Percentiles rank a stretch among this genome's conserved stretches.
These are phyloP conservation scores for Drosophila truncata DNA, from an alignment of 1,140 invertebrate species.

Conservation along the genomic window DNA sequence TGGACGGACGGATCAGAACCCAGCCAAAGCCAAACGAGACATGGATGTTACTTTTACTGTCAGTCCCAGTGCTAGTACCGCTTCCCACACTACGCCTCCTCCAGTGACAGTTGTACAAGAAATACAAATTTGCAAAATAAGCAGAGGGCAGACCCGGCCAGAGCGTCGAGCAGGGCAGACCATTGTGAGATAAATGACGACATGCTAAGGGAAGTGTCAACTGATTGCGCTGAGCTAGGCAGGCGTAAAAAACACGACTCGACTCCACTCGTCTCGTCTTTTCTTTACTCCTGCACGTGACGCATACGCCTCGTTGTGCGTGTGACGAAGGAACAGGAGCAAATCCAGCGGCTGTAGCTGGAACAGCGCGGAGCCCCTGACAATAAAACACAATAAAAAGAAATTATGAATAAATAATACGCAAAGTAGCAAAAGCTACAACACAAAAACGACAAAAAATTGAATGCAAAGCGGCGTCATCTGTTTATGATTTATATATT, in stretches of 20 bases:
- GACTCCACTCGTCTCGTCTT: slow-evolving; percentile 8
- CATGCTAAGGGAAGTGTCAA: slow-evolving; percentile 83
- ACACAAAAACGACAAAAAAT: slow-evolving; percentile 45
- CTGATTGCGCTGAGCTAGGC: slow-evolving; percentile 82
- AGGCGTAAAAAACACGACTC: slow-evolving; percentile 73
- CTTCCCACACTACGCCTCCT: slow-evolving; percentile 22
- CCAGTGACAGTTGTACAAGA: slow-evolving; percentile 81
- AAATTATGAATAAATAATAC: slow-evolving; percentile 82
- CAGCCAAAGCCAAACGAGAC: slow-evolving; percentile 45
- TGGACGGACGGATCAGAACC: slow-evolving; percentile 35
- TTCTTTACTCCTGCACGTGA: slow-evolving; percentile 67
- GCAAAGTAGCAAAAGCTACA: slow-evolving; percentile 70
- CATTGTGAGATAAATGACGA: slow-evolving; percentile 78
- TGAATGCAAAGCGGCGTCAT: slow-evolving; percentile 61
- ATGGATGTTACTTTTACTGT: slow-evolving; percentile 69
- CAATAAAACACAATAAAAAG: slow-evolving; percentile 82
- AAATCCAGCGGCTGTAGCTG: slow-evolving; percentile 21
- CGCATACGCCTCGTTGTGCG: slow-evolving; percentile 80
- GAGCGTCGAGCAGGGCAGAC: slow-evolving; percentile 31
- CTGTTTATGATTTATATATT: slow-evolving; percentile 80
- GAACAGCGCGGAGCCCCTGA: slow-evolving; percentile 11
- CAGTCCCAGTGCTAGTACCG: slow-evolving; percentile 23
- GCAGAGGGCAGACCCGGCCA: slow-evolving; percentile 51
- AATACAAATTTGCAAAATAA: slow-evolving; percentile 84
- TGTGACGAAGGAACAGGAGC: slow-evolving; percentile 37